phyloP scores from a whole-genome alignment of 2,113 vertebrate species.

The Chionomys nivalis region DNA sequence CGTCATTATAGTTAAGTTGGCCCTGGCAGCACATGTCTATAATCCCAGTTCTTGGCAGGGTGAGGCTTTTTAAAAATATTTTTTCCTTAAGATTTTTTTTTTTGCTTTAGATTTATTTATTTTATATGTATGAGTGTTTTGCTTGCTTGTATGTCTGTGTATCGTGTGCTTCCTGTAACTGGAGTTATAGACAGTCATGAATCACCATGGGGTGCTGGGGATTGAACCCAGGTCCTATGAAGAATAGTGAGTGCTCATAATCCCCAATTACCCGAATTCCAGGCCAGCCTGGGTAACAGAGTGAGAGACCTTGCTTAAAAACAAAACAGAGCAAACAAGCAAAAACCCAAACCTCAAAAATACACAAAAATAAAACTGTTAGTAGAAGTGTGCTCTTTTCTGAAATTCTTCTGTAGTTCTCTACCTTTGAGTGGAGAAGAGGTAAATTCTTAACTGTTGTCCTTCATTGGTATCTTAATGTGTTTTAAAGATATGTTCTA shows the following conservation, averaged over 20 bases:
- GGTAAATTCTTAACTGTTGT: background rate
- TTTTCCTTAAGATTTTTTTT: background rate
- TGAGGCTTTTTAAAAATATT: background rate
- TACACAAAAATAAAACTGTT: background rate
- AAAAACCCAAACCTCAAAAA: background rate
- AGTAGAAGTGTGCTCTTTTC: background rate
- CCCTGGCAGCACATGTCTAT: background rate
- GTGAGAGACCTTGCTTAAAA: background rate
- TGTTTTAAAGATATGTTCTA: background rate
- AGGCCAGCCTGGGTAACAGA: background rate
- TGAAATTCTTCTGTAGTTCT: slow-evolving; percentile 1
- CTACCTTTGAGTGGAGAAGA: slow-evolving; percentile 21
- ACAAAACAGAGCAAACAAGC: background rate
- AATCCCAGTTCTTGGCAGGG: background rate
- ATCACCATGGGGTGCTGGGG: background rate
- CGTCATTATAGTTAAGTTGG: slow-evolving; percentile 16
- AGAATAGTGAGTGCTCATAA: background rate
- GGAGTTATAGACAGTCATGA: background rate
- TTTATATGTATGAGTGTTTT: background rate
- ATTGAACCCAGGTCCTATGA: background rate
- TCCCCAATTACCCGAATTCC: background rate
- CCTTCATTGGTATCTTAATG: background rate
- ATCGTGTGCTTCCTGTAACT: background rate
- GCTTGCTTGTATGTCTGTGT: background rate
- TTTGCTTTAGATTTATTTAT: background rate